A percentile compares a stretch with the other conserved stretches of the same genome.
Conservation (phyloP, 2,113 vertebrate genomes). For the Anguilla rostrata region DNA sequence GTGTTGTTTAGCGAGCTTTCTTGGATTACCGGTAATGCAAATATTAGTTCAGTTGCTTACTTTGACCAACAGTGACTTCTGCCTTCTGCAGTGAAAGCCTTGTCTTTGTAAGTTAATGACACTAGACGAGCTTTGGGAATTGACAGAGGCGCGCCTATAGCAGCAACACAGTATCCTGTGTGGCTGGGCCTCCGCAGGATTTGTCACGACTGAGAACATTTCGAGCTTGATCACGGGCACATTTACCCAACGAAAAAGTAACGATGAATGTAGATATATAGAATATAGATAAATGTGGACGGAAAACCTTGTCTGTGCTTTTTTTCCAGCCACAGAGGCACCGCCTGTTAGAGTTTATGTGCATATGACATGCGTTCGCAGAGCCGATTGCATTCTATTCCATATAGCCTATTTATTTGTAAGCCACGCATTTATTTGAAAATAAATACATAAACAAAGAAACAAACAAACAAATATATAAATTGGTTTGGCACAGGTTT, state of each 20-base stretch:
- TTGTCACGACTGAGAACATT: neutral
- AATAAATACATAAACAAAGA: no score
- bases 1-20: neutral
- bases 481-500: neutral
- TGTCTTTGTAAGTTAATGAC: slow-evolving; percentile 53
- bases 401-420: neutral
- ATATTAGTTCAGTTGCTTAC: neutral
- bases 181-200: slow-evolving; percentile 53
- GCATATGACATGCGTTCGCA: neutral
- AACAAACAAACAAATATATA: no score
- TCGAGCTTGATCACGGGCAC: neutral
- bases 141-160: slow-evolving; percentile 68
- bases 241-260: neutral
- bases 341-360: neutral
- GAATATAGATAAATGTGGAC: neutral
- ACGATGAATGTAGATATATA: no score
- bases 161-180: slow-evolving; percentile 64
- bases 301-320: neutral
- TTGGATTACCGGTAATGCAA: slow-evolving; percentile 14
- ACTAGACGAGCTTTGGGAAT: slow-evolving; percentile 55
- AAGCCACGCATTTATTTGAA: neutral
- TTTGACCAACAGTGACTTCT: neutral
- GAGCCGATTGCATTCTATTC: neutral
- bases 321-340: neutral
- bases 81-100: slow-evolving; percentile 39